Percentiles rank a stretch among this genome's conserved stretches.
phyloP scores from a whole-genome alignment of 1,140 invertebrate genomes.

The Coptotermes formosanus region DNA sequence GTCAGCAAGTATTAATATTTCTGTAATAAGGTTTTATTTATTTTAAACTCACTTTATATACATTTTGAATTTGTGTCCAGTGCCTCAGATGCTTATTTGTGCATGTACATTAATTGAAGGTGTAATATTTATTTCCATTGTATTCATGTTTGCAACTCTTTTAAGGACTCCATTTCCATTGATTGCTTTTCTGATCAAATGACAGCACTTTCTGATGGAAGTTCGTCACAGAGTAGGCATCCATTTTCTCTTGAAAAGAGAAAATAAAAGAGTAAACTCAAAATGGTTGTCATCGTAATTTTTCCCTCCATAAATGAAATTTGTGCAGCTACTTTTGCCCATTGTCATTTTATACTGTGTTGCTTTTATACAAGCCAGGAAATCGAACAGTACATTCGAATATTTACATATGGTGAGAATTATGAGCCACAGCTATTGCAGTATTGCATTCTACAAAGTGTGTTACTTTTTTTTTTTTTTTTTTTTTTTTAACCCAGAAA shows the following conservation, averaged over 20 bases:
- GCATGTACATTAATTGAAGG: not conserved
- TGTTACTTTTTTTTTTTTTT: not conserved
- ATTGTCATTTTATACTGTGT: conserved; percentile 27
- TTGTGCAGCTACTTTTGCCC: conserved; percentile 27
- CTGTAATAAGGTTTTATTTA: not conserved
- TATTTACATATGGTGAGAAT: not conserved
- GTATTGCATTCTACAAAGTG: not conserved
- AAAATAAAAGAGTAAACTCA: not conserved
- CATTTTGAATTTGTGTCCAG: not conserved
- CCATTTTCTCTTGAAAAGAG: not conserved
- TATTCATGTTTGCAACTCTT: not conserved
- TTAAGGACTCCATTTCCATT: not conserved
- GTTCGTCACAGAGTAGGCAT: not conserved
- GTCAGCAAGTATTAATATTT: not conserved
- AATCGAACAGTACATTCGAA: not conserved
- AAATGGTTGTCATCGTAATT: conserved; percentile 16
- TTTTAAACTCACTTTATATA: not conserved
- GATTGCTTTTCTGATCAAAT: not conserved
- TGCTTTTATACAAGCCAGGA: conserved; percentile 9
- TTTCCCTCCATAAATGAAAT: conserved; percentile 28
- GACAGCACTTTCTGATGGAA: not conserved
- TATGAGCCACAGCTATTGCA: not conserved
- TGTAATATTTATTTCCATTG: conserved; percentile 18
- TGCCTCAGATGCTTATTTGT: not conserved
- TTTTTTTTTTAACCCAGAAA: no score